Conservation (phyloP, 2,888 invertebrate species). For the Andrena haemorrhoa region DNA sequence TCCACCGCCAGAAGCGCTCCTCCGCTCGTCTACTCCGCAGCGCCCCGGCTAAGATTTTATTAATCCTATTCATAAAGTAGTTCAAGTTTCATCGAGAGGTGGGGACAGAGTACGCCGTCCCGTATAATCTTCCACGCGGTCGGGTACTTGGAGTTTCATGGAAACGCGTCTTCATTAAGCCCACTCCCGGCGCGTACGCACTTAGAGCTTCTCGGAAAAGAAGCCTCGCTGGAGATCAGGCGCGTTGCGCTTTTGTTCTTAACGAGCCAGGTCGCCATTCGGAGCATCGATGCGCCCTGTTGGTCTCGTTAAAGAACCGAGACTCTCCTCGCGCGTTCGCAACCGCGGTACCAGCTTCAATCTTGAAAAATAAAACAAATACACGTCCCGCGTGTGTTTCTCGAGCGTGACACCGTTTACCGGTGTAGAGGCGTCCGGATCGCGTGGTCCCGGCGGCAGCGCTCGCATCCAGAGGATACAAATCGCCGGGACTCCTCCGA, state of each 20-base stretch:
- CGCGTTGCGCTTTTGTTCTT: conserved; percentile 18
- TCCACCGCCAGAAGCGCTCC: conserved; percentile 45
- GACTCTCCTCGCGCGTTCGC: conserved; percentile 4
- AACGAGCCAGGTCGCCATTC: conserved; percentile 21
- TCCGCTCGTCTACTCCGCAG: conserved; percentile 39
- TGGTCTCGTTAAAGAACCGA: conserved; percentile 24
- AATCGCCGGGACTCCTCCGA: conserved; percentile 17
- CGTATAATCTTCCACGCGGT: conserved; percentile 50
- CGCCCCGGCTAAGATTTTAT: conserved; percentile 59
- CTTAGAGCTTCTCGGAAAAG: conserved; percentile 47
- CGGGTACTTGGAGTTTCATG: conserved; percentile 57
- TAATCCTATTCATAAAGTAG: conserved; percentile 68
- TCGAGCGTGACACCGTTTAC: conserved; percentile 23
- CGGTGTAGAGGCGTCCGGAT: conserved; percentile 11
- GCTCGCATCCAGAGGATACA: conserved; percentile 26
- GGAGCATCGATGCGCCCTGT: conserved; percentile 14
- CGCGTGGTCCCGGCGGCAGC: conserved; percentile 36
- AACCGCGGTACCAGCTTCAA: background rate
- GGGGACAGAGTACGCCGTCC: background rate
- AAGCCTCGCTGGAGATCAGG: conserved; percentile 9
- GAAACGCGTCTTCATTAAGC: conserved; percentile 67
- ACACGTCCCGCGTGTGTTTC: conserved; percentile 9
- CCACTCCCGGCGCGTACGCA: conserved; percentile 30
- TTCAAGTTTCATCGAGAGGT: conserved; percentile 57
- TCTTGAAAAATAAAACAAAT: conserved; percentile 3